Evolutionary conservation across 2,888 invertebrate genomes (phyloP), one percentile per base, ranked within the genome.

Genomic region (Mythimna albipuncta): DNA sequence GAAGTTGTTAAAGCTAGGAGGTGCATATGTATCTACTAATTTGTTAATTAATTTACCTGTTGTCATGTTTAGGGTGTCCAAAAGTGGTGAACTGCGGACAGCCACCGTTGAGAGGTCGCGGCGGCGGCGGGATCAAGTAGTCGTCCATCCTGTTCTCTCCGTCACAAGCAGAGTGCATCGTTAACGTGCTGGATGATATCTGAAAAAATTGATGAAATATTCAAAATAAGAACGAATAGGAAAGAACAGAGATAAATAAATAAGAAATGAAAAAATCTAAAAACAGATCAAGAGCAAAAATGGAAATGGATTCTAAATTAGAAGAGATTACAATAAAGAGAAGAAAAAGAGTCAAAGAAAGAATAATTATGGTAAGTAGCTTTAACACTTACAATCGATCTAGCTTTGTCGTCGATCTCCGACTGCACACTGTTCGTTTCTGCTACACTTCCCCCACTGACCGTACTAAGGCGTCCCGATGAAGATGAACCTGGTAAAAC

Each of bases 361-460:
- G 32, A 35, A 52, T 21, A 32, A 32, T 32, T 32, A 1, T 11
- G 52, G 62, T 58, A 21, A 75, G 57, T 66, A 41, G 10, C 35
- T 21, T n/a, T 47, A 2, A 59, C n/a, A 93, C 95, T 95, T 90
- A 96, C 96, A 85, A 96, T 94, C 61, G 96, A 96, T 79, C 96
- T 91, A 13, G 95, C 93, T 84, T 98, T 97, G 70, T 98, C 98
- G 79, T 98, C 98, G 69, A 97, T 97, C 91, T 98, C 98, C 0
- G 98, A 98, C 89, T 98, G 98, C 0, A 98, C 98, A 70, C 98
- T 98, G 88, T 98, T 98, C 4, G 96, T 94, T 87, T 98, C 98
- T 0, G 98, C 98, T 0, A 98, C 96, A 86, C 98, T 98, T 50
- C 98, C 97, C 5, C 98, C 98, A 85, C 98, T 98, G 13, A 98